Conservation (phyloP, 2,888 invertebrate genomes). For the Dasypolia templi region DNA sequence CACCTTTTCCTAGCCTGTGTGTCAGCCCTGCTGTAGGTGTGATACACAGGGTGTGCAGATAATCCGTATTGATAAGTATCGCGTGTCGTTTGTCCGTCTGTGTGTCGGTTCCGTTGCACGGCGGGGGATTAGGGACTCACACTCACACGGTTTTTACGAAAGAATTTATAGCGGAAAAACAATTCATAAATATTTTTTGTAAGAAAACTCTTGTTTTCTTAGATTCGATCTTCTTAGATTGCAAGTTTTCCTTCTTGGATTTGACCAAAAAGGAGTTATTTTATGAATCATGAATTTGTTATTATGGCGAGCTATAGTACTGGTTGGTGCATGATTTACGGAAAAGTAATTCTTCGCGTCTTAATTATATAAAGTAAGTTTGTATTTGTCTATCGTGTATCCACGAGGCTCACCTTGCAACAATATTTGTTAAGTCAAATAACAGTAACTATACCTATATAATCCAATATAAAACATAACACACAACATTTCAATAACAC, state of each 20-base stretch:
- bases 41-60: constrained; percentile 73
- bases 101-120: constrained; percentile 77
- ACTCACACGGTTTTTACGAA: constrained; percentile 66
- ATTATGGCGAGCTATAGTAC: not conserved
- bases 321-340: no score
- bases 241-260: constrained; percentile 4
- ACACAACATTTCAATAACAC: constrained; percentile 45
- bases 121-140: constrained; percentile 72
- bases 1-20: not conserved
- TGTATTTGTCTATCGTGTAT: no score
- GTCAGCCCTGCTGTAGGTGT: constrained; percentile 60
- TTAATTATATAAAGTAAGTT: no score
- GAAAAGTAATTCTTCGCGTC: no score
- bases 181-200: constrained; percentile 51
- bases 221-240: no score
- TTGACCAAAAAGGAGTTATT: not conserved
- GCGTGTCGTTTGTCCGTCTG: constrained; percentile 74
- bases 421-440: not conserved
- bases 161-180: constrained; percentile 53
- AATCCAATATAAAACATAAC: not conserved
- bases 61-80: constrained; percentile 86
- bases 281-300: not conserved
- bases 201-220: no score
- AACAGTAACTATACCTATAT: no score
- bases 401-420: not conserved